A percentile compares a stretch with the other conserved stretches of the same genome.
These are phyloP conservation scores for Rhinella marina DNA, from an alignment of 2,797 vertebrate species.

Conservation along the genomic window DNA sequence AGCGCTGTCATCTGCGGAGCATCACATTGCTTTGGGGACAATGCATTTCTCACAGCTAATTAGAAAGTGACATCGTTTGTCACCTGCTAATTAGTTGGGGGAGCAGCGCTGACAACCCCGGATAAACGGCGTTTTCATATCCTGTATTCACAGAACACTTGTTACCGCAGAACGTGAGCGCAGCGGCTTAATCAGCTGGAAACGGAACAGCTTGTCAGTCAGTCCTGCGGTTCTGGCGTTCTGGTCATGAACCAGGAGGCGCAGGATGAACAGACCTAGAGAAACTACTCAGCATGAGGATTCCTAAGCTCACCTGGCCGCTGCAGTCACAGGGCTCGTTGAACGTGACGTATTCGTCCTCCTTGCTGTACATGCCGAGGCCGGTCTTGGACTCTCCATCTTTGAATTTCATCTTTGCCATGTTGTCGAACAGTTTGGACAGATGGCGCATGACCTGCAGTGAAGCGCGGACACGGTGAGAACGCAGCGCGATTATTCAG, in stretches of 20 bases:
- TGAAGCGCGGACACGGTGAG: not conserved
- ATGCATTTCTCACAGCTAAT: not conserved
- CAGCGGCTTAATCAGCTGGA: too few species aligned
- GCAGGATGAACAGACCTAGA: not conserved
- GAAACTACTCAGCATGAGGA: too few species aligned
- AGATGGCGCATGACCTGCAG: constrained; percentile 91
- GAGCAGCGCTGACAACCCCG: not conserved
- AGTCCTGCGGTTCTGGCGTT: not conserved
- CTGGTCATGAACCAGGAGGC: not conserved
- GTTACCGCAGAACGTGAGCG: not conserved
- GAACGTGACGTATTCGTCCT: constrained; percentile 91
- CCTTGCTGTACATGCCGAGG: constrained; percentile 94
- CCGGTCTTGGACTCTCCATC: constrained; percentile 76
- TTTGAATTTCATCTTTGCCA: constrained; percentile 87
- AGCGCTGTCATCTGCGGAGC: not conserved
- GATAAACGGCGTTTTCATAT: not conserved
- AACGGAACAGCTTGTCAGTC: too few species aligned
- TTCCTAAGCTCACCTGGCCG: constrained; percentile 81
- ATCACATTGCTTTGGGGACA: not conserved
- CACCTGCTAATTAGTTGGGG: not conserved
- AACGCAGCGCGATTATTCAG: not conserved
- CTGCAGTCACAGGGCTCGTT: constrained; percentile 87
- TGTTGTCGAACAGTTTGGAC: constrained; percentile 94
- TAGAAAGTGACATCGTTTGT: not conserved
- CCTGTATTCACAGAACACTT: not conserved